Evolutionary conservation across 2,797 vertebrate species (phyloP), one percentile per base, ranked within the genome.

Genomic region (Hozukius guyotensis): DNA sequence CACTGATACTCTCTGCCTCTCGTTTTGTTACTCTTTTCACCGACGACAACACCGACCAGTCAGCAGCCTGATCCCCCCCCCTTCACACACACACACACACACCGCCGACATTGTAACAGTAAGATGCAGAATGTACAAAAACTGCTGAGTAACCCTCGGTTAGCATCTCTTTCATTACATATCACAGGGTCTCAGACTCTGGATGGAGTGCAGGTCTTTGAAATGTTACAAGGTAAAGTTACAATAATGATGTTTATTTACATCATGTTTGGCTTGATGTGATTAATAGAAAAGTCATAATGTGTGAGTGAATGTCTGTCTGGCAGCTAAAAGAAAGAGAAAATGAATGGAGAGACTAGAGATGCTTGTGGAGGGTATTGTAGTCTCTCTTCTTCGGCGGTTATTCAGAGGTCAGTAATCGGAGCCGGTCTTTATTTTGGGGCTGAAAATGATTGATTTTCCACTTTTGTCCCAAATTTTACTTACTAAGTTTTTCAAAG

Each of bases 91-190:
- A 61, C 53, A 34, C 38, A 61, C 55, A 36, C 38, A 52, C 69
- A 52, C 63, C 81, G 18, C 42, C 5, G 2, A 24, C 84, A 81
- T 71, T 90, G 77, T 88, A 64, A 61, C 92, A 84, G 72, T 25
- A 3, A 49, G 77, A 72, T 72, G 89, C 76, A 89, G 89, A 93
- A 93, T 93, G 79, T 70, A 36, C 64, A 86, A 90, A 86, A 90
- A 87, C 55, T 87, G 90, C 91, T 91, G 83, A 76, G 83, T 90
- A 92, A 89, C 88, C 32, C 72, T 75, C 9, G 10, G 57, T 77
- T 36, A 29, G 31, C 67, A n/a, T 70, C 60, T 27, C 34, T 71
- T 73, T 64, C 29, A 22, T 27, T 77, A 72, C 60, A 52, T 27
- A 62, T 34, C 24, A 1, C 53, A 6, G 38, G 14, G n/a, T 34